Conservation (phyloP, 2,888 invertebrate species). For the Coecobrya sp. region DNA sequence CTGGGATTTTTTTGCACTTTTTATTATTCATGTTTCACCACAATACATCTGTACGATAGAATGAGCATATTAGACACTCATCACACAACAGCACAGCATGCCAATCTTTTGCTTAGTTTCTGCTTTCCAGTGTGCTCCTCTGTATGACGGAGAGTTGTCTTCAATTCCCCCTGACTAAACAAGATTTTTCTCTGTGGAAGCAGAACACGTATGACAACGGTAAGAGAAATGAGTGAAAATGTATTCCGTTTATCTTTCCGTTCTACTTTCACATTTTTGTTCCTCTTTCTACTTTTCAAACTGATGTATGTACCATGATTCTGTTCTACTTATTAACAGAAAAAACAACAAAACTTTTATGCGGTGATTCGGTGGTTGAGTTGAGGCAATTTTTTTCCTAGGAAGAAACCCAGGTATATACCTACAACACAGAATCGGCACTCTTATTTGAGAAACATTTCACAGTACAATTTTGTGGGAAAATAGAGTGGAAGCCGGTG, state of each 20-base stretch:
- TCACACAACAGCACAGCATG: not conserved
- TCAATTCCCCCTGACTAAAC: conserved; percentile 3
- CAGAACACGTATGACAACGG: not conserved
- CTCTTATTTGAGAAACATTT: not conserved
- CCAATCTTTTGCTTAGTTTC: not conserved
- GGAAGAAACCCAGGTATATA: not conserved
- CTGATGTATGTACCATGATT: not conserved
- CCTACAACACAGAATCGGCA: not conserved
- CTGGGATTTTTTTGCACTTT: conserved; percentile 22
- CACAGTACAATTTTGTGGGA: conserved; percentile 13
- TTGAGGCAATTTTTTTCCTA: not conserved
- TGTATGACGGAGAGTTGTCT: not conserved
- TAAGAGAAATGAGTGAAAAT: not conserved
- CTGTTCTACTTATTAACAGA: not conserved
- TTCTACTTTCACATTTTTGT: conserved; percentile 18
- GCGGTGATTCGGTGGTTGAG: not conserved
- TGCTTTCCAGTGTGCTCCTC: not conserved
- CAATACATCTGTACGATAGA: not conserved
- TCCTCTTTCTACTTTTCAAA: not conserved
- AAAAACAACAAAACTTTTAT: not conserved
- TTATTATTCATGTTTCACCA: conserved; percentile 20
- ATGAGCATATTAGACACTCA: not conserved
- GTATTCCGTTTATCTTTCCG: conserved; percentile 7
- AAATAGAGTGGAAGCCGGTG: conserved; percentile 39
- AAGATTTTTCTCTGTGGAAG: not conserved